Conservation (phyloP, 2,797 vertebrate species). For the Adrianichthys oophorus region DNA sequence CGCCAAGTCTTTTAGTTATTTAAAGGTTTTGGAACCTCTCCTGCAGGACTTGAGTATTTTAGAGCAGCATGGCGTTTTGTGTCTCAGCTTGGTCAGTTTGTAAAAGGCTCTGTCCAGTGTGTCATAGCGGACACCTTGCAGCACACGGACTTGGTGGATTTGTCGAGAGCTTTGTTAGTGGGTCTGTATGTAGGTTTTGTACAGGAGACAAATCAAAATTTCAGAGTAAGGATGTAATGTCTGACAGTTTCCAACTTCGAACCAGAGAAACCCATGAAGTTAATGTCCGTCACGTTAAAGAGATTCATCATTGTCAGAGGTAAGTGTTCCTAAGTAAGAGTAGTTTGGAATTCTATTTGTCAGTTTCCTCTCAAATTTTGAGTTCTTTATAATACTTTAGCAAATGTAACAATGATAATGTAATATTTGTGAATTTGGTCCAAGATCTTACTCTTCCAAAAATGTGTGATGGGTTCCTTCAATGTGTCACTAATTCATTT, state of each 20-base stretch:
- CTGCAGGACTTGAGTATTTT: background rate
- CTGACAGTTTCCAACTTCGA: background rate
- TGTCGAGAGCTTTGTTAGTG: slow-evolving; percentile 13
- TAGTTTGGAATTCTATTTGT: too few relatives aligned
- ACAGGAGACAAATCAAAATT: slow-evolving; percentile 3
- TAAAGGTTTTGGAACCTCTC: background rate
- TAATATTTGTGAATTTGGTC: background rate
- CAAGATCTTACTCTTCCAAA: background rate
- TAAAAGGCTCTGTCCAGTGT: slow-evolving; percentile 2
- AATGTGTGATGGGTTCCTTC: background rate
- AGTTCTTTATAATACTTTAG: background rate
- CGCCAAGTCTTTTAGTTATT: background rate
- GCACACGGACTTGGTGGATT: slow-evolving; percentile 4
- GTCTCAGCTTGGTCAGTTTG: background rate
- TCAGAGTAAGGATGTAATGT: background rate
- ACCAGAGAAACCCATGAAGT: background rate
- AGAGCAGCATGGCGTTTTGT: background rate
- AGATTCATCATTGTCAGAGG: slow-evolving; percentile 7
- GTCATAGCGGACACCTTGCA: background rate
- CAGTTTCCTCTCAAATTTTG: too few relatives aligned
- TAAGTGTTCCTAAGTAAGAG: background rate
- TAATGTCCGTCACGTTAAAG: slow-evolving; percentile 15
- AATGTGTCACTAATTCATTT: too few relatives aligned
- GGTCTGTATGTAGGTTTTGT: slow-evolving; percentile 10
- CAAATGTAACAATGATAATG: background rate